Evolutionary conservation across 2,113 vertebrate genomes (phyloP).

Genomic region (Aspidoscelis tigris): DNA sequence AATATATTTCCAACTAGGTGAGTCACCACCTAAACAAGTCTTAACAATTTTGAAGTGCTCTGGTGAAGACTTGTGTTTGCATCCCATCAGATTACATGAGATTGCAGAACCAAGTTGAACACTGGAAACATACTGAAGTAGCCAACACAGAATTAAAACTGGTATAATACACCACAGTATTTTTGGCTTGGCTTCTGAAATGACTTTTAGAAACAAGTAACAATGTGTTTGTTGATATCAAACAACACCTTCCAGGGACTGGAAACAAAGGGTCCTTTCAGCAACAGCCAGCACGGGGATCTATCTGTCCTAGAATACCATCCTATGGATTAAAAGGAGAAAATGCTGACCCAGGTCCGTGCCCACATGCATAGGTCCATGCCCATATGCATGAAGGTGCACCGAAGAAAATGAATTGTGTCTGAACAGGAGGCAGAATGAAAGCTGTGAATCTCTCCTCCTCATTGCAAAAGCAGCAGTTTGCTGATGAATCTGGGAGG

Average conservation of each 20-base stretch:
- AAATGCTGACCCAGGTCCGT: background rate
- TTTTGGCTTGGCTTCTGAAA: background rate
- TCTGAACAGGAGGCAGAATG: background rate
- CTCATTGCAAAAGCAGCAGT: constrained; percentile 17
- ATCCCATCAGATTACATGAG: background rate
- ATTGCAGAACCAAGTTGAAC: background rate
- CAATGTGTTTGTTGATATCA: background rate
- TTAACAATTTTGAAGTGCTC: background rate
- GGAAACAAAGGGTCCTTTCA: background rate
- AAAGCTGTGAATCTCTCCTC: background rate
- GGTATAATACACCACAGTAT: background rate
- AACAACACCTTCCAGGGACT: background rate
- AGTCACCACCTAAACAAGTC: background rate
- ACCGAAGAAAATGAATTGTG: background rate
- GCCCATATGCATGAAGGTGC: background rate
- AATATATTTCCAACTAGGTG: no score
- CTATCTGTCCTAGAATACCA: background rate
- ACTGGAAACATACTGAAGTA: background rate
- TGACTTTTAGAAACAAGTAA: background rate
- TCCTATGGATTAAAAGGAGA: no score
- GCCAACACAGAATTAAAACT: background rate
- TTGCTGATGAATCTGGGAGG: constrained; percentile 27
- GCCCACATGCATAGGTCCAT: no score
- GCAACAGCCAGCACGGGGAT: background rate
- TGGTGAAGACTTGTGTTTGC: background rate